Conservation (phyloP, 2,113 vertebrate genomes). For the Probosciger aterrimus region DNA sequence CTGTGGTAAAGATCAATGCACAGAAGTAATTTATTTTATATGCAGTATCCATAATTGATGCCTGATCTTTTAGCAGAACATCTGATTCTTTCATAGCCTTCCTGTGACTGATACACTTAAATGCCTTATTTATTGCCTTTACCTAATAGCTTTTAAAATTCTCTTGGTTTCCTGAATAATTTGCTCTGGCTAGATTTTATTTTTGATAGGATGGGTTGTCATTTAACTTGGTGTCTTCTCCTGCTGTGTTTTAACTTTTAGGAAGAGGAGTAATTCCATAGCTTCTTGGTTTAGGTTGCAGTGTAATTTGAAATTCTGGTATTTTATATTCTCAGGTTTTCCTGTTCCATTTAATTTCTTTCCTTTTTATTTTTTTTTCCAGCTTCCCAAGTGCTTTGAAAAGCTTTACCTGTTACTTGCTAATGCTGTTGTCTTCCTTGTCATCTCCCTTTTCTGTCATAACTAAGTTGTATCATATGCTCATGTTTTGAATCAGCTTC, state of each 20-base stretch:
- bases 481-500: background rate
- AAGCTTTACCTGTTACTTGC: background rate
- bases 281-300: background rate
- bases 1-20: conserved; percentile 13
- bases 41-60: conserved; percentile 51
- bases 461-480: background rate
- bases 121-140: conserved; percentile 42
- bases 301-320: background rate
- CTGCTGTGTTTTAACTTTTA: background rate
- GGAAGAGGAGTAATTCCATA: background rate
- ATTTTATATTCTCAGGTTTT: background rate
- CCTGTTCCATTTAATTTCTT: background rate
- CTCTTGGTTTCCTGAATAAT: conserved; percentile 7
- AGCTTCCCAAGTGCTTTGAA: background rate
- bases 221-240: background rate
- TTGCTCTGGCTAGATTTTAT: background rate
- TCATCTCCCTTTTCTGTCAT: background rate
- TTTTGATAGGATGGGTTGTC: background rate
- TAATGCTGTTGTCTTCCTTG: background rate
- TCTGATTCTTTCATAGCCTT: conserved; percentile 43
- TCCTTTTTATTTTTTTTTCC: background rate
- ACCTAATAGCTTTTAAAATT: conserved; percentile 43
- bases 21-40: conserved; percentile 4
- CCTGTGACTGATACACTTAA: conserved; percentile 25
- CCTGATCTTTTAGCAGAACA: conserved; percentile 1